Conservation (phyloP, 2,888 invertebrate species). For the Diabrotica balteata region DNA sequence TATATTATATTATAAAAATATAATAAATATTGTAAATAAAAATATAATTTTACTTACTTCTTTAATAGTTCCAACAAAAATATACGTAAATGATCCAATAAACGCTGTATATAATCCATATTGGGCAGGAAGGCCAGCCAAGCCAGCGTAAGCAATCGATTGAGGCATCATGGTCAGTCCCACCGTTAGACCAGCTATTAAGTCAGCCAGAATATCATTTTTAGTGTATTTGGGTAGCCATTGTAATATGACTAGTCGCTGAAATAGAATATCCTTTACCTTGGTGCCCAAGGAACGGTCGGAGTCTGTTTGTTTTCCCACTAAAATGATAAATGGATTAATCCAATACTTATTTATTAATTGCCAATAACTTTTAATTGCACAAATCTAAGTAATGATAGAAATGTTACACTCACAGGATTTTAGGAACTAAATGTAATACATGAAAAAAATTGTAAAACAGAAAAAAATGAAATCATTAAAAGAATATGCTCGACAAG, state of each 20-base stretch:
- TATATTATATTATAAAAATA: neutral
- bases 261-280: conserved; percentile 35
- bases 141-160: conserved; percentile 87
- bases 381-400: too few species aligned
- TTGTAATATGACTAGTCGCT: conserved; percentile 52
- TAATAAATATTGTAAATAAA: too few species aligned
- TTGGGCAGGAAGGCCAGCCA: conserved; percentile 86
- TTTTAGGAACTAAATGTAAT: too few species aligned
- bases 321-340: conserved; percentile 1
- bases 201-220: conserved; percentile 75
- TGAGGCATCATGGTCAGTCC: conserved; percentile 93
- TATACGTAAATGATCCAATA: conserved; percentile 86
- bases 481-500: too few species aligned
- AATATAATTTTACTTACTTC: conserved; percentile 61
- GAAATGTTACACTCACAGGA: too few species aligned
- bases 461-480: too few species aligned
- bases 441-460: too few species aligned
- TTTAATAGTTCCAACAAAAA: conserved; percentile 85
- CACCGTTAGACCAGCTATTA: conserved; percentile 87
- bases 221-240: conserved; percentile 77
- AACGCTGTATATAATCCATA: conserved; percentile 94
- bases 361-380: too few species aligned
- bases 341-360: too few species aligned
- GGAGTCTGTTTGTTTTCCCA: conserved; percentile 9
- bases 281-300: conserved; percentile 6